These are phyloP conservation scores for Steatornis caripensis DNA, from an alignment of 2,113 vertebrate species.

Conservation along the genomic window DNA sequence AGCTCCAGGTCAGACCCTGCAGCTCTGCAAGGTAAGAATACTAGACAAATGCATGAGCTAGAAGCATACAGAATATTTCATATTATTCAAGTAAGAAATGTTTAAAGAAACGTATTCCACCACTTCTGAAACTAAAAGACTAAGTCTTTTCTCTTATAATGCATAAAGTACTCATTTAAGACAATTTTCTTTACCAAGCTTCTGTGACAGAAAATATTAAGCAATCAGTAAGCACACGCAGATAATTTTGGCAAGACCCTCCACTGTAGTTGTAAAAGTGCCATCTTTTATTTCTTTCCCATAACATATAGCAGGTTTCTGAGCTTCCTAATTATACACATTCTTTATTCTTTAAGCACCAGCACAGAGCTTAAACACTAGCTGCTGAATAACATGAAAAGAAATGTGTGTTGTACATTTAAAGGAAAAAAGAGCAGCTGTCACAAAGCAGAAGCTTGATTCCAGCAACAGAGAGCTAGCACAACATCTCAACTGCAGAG, in stretches of 20 bases:
- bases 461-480: background rate
- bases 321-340: background rate
- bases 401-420: background rate
- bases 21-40: background rate
- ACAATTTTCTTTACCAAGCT: background rate
- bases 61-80: background rate
- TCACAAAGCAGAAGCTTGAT: background rate
- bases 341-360: background rate
- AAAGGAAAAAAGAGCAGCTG: background rate
- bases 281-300: background rate
- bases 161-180: background rate
- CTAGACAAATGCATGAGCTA: background rate
- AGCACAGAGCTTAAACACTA: background rate
- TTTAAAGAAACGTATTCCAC: background rate
- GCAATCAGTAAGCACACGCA: background rate
- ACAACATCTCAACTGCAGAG: background rate
- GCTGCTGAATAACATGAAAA: background rate
- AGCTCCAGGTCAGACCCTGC: background rate
- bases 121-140: background rate
- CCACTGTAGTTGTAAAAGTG: background rate
- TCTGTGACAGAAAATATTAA: background rate
- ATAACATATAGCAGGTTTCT: background rate
- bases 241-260: background rate
- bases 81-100: background rate
- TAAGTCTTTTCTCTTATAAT: background rate